A percentile compares a stretch with the other conserved stretches of the same genome.
Conservation (phyloP, 2,888 invertebrate genomes). For the Lamproptera curius region DNA sequence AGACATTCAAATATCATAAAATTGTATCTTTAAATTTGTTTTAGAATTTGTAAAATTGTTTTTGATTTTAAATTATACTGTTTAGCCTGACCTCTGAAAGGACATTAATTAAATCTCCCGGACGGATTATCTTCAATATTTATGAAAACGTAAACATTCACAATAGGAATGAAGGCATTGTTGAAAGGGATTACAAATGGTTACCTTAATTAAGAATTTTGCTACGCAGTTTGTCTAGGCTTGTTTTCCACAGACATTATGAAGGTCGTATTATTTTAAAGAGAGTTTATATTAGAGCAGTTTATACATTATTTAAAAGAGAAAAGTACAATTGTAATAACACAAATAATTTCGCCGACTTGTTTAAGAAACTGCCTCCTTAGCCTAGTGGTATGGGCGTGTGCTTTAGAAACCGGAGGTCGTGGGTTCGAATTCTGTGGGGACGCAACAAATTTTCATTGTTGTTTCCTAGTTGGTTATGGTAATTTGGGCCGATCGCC, state of each 20-base stretch:
- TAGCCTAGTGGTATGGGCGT: no score
- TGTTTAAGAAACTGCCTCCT: background rate
- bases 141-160: background rate
- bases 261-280: no score
- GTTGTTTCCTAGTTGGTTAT: no score
- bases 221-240: no score
- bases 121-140: background rate
- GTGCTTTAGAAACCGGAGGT: no score
- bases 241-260: no score
- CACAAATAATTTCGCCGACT: background rate
- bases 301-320: background rate
- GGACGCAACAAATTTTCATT: no score
- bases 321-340: background rate
- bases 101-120: background rate
- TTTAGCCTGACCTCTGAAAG: background rate
- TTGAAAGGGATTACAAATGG: background rate
- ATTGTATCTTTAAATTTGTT: background rate
- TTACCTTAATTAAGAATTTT: background rate
- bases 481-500: no score
- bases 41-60: background rate
- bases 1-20: background rate
- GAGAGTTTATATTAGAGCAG: background rate
- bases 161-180: background rate
- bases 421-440: no score
- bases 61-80: background rate